Conservation (phyloP, 2,113 vertebrate genomes). For the Odocoileus hemionus region DNA sequence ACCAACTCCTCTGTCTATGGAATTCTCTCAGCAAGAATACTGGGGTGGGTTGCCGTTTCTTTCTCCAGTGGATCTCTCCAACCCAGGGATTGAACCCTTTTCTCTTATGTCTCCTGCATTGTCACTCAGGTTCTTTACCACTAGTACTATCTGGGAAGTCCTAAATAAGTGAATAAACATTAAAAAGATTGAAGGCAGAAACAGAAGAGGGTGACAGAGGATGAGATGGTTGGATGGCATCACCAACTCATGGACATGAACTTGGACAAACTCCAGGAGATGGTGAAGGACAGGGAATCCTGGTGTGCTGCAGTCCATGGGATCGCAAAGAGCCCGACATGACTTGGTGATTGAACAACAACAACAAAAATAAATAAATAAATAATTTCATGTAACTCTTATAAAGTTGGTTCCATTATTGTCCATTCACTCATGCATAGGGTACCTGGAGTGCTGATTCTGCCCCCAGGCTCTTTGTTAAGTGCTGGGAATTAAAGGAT, state of each 20-base stretch:
- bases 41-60: background rate
- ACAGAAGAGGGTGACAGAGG: background rate
- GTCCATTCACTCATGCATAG: background rate
- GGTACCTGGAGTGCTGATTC: rapidly evolving
- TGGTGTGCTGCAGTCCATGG: background rate
- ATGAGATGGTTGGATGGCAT: background rate
- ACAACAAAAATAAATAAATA: background rate
- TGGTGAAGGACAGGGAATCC: background rate
- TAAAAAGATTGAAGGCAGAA: background rate
- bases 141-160: background rate
- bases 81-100: background rate
- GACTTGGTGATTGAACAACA: background rate
- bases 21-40: background rate
- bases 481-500: background rate
- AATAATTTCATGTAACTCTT: too few species aligned
- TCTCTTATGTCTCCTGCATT: background rate
- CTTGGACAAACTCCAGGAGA: background rate
- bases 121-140: background rate
- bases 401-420: rapidly evolving
- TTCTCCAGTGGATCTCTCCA: background rate
- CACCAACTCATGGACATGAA: background rate
- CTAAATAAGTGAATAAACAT: background rate
- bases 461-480: background rate
- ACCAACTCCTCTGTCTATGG: background rate
- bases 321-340: background rate